These are phyloP conservation scores for Macropis europaea DNA, from an alignment of 2,888 invertebrate species.

Conservation along the genomic window DNA sequence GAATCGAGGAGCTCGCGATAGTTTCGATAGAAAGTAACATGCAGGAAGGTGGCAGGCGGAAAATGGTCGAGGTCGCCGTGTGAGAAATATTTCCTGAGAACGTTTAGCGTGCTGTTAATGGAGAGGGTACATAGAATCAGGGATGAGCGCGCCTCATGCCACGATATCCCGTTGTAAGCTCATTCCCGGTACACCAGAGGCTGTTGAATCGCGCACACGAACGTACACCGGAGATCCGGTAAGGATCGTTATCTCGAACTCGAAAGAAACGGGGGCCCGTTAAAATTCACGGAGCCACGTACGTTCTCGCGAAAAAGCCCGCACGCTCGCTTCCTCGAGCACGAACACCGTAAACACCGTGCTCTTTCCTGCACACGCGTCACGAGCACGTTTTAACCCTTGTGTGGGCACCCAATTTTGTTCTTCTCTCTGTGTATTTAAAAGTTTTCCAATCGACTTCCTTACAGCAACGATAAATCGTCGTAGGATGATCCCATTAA, in stretches of 20 bases:
- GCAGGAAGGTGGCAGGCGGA: conserved; percentile 34
- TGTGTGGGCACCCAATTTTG: no score
- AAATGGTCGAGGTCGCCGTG: conserved; percentile 45
- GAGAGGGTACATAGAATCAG: conserved; percentile 41
- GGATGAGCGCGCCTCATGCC: conserved; percentile 27
- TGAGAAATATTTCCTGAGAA: conserved; percentile 56
- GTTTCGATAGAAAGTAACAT: conserved; percentile 30
- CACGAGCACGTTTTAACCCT: no score
- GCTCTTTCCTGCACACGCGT: no score
- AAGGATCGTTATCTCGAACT: conserved; percentile 58
- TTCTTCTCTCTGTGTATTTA: no score
- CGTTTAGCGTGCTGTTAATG: conserved; percentile 56
- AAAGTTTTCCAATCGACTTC: no score
- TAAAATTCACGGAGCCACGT: conserved; percentile 49
- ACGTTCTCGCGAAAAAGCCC: conserved; percentile 13
- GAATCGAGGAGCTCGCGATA: neutral
- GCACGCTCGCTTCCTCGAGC: neutral
- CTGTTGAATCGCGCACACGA: conserved; percentile 31
- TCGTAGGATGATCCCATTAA: no score
- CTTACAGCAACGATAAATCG: no score
- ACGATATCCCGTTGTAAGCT: conserved; percentile 39
- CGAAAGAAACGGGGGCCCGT: conserved; percentile 53
- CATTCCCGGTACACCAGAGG: conserved; percentile 8
- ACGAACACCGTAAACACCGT: conserved; percentile 1
- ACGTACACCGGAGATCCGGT: conserved; percentile 54